Base-by-base conservation (phyloP, 2,113 vertebrate species). In the Salvelinus sp. region DNA sequence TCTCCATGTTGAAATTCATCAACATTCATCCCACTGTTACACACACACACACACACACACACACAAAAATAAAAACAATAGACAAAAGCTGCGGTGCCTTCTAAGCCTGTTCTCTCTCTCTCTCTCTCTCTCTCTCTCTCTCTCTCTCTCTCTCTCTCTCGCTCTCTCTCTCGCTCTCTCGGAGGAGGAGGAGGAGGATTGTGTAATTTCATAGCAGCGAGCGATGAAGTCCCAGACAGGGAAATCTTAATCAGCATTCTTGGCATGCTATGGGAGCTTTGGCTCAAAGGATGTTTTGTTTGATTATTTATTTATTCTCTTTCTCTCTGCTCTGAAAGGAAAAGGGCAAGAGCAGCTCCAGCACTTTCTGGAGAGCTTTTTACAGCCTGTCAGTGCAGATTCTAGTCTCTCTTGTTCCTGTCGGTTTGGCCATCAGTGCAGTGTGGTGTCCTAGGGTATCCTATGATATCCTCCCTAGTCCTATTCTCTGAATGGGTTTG, bases 171-270 rank as follows among this genome's bases (percentile, higher is more conserved):
- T 48, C 12, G 13, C 47, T 16, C 18, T 58, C 57, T 76, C 74
- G 68, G 78, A 79, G 33, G 33, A 33, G 60, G 66, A 33, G 30
- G 30, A 33, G 58, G 58, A 74, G 82, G 72, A 80, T 79, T 79
- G 71, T 82, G 83, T 82, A 75, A 80, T 44, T 44, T 44, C 38
- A 44, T 44, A 44, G 38, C 38, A 44, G 80, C 75, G 64, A 72
- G 80, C 78, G 64, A 72, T 82, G 83, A 78, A 78, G 73, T 80
- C 75, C 76, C 80, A 79, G 75, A 82, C 83, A 72, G 69, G 81
- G 73, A 85, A 85, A 85, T 83, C 81, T 85, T 83, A 83, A 83
- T 81, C 84, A 83, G 72, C 84, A 81, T 85, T 85, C 78, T 83
- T 85, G 78, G 78, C 78, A 74, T 83, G 73, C 76, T 72, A 69